Evolutionary conservation across 2,888 invertebrate genomes (phyloP).

Genomic region (Zele albiditarsus): DNA sequence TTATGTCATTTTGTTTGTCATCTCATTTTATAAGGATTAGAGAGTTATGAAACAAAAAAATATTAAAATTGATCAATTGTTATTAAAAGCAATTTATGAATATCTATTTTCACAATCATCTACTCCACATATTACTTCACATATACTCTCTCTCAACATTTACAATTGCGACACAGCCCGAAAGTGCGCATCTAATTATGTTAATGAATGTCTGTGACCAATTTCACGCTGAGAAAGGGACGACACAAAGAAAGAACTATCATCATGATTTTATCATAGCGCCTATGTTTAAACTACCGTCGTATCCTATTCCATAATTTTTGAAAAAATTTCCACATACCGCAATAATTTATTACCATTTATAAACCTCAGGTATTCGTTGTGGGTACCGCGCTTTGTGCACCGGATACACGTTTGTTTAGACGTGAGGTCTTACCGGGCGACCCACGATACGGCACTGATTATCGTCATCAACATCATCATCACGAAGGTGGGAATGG

Average conservation of each 20-base stretch:
- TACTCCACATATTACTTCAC: neutral
- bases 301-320: neutral
- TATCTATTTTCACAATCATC: neutral
- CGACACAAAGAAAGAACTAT: neutral
- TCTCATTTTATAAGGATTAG: no score
- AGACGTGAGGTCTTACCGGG: slow-evolving; percentile 65
- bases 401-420: slow-evolving; percentile 54
- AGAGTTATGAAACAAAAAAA: neutral
- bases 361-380: slow-evolving; percentile 62
- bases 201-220: neutral
- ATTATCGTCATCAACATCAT: slow-evolving; percentile 66
- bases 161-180: neutral
- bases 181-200: neutral
- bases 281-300: neutral
- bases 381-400: slow-evolving; percentile 58
- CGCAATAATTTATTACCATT: neutral
- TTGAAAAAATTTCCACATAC: neutral
- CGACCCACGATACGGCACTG: slow-evolving; percentile 67
- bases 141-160: neutral
- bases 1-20: neutral
- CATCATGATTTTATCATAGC: neutral
- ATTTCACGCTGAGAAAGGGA: slow-evolving; percentile 8
- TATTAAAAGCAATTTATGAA: neutral
- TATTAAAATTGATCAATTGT: neutral
- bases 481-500: slow-evolving; percentile 34